Evolutionary conservation across 2,888 invertebrate species (phyloP), one percentile per base, ranked within the genome.

Genomic region (Scotopteryx bipunctaria): DNA sequence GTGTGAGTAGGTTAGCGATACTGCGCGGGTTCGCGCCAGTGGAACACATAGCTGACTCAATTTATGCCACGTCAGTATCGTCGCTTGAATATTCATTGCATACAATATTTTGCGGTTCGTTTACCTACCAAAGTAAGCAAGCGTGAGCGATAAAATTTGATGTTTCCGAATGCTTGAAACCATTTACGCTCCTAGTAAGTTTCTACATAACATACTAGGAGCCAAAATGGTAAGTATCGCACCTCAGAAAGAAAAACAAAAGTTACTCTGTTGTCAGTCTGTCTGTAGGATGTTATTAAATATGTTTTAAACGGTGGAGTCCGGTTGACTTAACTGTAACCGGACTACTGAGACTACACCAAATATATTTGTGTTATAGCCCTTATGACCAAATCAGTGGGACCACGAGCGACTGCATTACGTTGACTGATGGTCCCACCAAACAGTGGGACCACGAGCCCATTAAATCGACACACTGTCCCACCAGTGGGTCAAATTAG

Each of bases 51-150:
- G 53, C 54, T 44, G 47, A 57, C 54, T 49, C 67, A 79, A 83
- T 76, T 81, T 81, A 81, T 81, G 78, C 80, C 68, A 66, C 68
- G 77, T 81, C 83, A 76, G 66, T 66, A 73, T 73, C 62, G 61
- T 60, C 63, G 66, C 61, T 61, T 83, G 82, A 82, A 83, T 83
- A 83, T 83, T 83, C 82, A 82, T 82, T 69, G 70, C 66, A 69
- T 72, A 62, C 51, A 52, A 69, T 71, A 71, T 71, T 63, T 65
- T 64, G 60, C 63, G 59, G 63, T 68, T 66, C 66, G 63, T 61
- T 61, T 59, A 59, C 53, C 33, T 41, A 44, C 44, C 44, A 50
- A 61, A 46, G 54, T 43, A 53, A 48, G 46, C 52, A 52, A 52
- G 37, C 46, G 42, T 42, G 23, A 13, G 43, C 40, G 45, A 52